These are phyloP conservation scores for Lithobius niger DNA, from an alignment of 1,140 invertebrate genomes.

Conservation along the genomic window DNA sequence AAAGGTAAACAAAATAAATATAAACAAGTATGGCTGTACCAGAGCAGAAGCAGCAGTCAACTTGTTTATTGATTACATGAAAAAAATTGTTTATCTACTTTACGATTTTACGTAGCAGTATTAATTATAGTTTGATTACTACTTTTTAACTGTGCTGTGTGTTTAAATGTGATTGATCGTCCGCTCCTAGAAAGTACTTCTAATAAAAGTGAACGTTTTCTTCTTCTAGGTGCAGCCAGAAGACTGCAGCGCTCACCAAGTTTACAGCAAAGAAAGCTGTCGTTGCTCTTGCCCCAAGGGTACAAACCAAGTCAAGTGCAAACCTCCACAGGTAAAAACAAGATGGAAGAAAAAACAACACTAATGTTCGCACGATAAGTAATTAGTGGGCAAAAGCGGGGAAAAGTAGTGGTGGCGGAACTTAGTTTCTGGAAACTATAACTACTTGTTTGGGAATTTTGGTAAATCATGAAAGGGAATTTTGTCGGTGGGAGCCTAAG, in stretches of 20 bases:
- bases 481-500: too few relatives aligned
- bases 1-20: too few relatives aligned
- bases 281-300: background rate
- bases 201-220: background rate
- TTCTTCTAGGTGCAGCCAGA: conserved; percentile 6
- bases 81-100: too few relatives aligned
- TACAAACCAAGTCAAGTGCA: background rate
- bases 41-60: background rate
- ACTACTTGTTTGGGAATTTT: too few relatives aligned
- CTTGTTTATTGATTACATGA: background rate
- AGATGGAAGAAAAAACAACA: background rate
- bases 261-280: conserved; percentile 5
- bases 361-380: background rate
- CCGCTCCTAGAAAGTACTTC: too few relatives aligned
- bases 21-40: background rate
- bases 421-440: too few relatives aligned
- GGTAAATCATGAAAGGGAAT: too few relatives aligned
- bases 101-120: background rate
- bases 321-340: conserved; percentile 2
- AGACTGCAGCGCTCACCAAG: conserved; percentile 1
- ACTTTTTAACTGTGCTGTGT: too few relatives aligned
- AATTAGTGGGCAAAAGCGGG: too few relatives aligned
- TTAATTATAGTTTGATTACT: background rate
- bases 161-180: too few relatives aligned
- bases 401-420: too few relatives aligned